Evolutionary conservation across 2,113 vertebrate species (phyloP).

Genomic region (Chloroceryle aenea): DNA sequence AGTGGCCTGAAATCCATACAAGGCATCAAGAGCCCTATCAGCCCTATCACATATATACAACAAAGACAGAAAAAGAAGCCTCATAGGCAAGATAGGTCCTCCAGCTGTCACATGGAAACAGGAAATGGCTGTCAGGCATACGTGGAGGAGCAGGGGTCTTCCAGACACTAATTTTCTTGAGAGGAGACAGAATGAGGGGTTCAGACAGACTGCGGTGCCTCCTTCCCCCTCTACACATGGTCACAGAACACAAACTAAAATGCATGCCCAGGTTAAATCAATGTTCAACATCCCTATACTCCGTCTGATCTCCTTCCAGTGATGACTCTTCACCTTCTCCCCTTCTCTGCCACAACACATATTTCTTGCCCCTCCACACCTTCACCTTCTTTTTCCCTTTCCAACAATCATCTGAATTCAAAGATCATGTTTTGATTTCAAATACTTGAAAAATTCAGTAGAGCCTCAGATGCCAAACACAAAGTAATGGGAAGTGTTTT

Average conservation of each 20-base stretch:
- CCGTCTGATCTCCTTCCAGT: background rate
- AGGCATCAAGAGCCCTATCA: background rate
- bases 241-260: background rate
- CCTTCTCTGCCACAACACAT: background rate
- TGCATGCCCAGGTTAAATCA: fast-evolving
- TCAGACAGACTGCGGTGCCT: background rate
- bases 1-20: background rate
- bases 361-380: background rate
- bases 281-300: background rate
- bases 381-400: background rate
- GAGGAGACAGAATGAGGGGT: background rate
- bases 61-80: background rate
- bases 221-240: background rate
- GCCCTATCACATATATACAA: background rate
- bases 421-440: background rate
- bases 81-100: background rate
- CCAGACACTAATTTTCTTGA: background rate
- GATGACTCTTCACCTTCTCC: background rate
- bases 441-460: fast-evolving
- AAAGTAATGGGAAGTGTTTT: background rate
- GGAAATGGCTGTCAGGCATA: background rate
- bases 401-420: fast-evolving
- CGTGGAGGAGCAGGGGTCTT: background rate
- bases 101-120: background rate
- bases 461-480: background rate